phyloP scores from a whole-genome alignment of 2,113 vertebrate species.

The Empidonax traillii region DNA sequence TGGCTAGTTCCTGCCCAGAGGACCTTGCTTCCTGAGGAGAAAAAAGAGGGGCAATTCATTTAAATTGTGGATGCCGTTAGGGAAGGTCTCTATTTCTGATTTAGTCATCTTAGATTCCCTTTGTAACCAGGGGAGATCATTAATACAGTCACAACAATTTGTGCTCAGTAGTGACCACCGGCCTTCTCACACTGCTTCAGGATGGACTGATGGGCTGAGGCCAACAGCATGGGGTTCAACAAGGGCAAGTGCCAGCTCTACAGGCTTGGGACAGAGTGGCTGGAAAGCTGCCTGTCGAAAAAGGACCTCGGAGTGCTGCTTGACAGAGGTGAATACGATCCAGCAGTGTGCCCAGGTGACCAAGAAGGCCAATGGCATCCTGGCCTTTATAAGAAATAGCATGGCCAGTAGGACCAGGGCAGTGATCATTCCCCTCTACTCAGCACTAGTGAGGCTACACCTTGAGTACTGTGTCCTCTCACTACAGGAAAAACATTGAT shows the following conservation, averaged over 20 bases:
- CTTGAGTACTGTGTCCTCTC: accelerated
- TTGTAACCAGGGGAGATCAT: background rate
- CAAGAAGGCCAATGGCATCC: background rate
- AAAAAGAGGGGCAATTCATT: background rate
- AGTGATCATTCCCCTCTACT: background rate
- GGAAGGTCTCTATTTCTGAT: background rate
- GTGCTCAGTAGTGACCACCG: accelerated
- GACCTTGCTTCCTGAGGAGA: background rate
- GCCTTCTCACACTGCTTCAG: background rate
- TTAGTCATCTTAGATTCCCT: background rate
- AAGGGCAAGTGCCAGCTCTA: background rate
- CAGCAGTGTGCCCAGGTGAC: background rate
- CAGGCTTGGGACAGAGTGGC: background rate
- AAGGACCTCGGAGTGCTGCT: background rate
- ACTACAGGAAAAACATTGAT: background rate
- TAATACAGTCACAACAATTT: background rate
- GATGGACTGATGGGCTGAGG: background rate
- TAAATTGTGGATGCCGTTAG: background rate
- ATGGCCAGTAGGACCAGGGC: background rate
- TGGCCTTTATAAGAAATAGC: background rate
- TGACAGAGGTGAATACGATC: background rate
- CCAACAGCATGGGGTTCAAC: accelerated
- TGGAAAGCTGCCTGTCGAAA: background rate
- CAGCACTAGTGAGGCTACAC: background rate
- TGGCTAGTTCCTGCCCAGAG: background rate